Conservation (phyloP, 1,140 invertebrate genomes). For the Homarus americanus region DNA sequence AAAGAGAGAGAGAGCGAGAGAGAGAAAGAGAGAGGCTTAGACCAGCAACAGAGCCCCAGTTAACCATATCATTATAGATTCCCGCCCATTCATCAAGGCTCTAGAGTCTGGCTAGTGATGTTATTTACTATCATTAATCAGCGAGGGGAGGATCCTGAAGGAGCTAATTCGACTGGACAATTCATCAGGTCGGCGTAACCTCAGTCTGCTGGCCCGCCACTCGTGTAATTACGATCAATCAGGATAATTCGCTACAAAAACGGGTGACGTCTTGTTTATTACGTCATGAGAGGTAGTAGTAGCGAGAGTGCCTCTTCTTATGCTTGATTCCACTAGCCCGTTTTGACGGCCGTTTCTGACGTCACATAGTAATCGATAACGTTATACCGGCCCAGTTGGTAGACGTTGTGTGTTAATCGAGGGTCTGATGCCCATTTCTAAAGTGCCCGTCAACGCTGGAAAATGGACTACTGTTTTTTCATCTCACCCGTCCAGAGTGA, state of each 20-base stretch:
- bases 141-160: not conserved
- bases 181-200: constrained; percentile 1
- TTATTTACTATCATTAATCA: constrained; percentile 4
- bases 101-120: not conserved
- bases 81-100: not conserved
- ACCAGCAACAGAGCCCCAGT: not conserved
- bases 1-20: no score
- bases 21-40: no score
- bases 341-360: no score
- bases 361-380: no score
- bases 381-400: no score
- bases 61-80: not conserved
- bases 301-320: no score
- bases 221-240: not conserved
- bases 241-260: not conserved
- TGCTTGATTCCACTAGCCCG: no score
- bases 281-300: not conserved
- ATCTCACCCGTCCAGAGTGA: no score
- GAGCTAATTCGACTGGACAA: not conserved
- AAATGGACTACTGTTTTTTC: no score
- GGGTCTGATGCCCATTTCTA: no score
- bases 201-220: not conserved
- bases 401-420: no score
- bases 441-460: no score
- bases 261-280: not conserved